A percentile compares a stretch with the other conserved stretches of the same genome.
These are phyloP conservation scores for Tubulanus polymorphus DNA, from an alignment of 2,888 invertebrate species.

Conservation along the genomic window DNA sequence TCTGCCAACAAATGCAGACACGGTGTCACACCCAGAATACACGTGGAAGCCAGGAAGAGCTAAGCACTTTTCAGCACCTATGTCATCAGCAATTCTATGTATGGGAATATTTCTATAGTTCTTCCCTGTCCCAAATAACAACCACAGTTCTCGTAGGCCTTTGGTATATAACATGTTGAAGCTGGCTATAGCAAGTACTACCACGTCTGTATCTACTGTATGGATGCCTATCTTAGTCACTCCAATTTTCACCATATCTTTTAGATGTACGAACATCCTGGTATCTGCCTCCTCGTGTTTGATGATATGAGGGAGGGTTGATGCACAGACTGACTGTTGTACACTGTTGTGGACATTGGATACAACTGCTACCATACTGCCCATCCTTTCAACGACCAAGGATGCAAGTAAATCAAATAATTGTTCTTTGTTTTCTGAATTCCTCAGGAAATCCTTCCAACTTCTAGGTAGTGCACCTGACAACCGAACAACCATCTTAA, in stretches of 20 bases:
- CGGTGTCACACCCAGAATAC: conserved; percentile 20
- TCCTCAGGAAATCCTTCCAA: neutral
- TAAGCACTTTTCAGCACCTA: conserved; percentile 13
- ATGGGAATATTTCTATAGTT: no score
- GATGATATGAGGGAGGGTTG: no score
- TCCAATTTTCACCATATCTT: conserved; percentile 10
- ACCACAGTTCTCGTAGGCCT: no score
- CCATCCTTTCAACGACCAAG: no score
- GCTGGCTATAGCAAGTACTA: conserved; percentile 14
- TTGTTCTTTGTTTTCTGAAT: neutral
- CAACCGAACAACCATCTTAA: neutral
- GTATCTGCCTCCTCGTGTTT: neutral
- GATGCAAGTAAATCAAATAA: neutral
- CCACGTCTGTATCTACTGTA: conserved; percentile 23
- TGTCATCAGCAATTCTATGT: no score
- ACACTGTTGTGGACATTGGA: no score
- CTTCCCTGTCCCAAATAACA: no score
- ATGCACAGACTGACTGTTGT: no score
- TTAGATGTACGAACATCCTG: conserved; percentile 16
- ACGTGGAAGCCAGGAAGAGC: conserved; percentile 21
- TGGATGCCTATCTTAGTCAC: conserved; percentile 10
- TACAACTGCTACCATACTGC: no score
- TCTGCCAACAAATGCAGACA: no score
- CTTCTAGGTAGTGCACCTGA: neutral
- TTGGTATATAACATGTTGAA: no score